Evolutionary conservation across 2,797 vertebrate genomes (phyloP), one percentile per base, ranked within the genome.

Genomic region (Labroides dimidiatus): DNA sequence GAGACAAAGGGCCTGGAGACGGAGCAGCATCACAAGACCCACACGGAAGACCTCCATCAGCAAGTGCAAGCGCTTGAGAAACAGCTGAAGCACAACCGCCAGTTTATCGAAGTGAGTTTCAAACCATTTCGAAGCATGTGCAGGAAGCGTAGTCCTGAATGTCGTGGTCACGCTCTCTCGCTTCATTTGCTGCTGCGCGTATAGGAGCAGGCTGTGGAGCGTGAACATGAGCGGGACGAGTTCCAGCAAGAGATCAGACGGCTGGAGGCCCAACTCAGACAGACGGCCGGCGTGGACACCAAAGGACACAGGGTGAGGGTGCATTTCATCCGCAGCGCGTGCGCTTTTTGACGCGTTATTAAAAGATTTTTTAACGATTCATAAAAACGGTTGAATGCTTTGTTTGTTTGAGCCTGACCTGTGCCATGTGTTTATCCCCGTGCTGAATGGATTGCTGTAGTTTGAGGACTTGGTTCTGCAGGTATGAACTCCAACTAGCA

Each of bases 171-270:
- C 23, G 10, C 0, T 50, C 24, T 64, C 36, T 59, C 12, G 75
- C 41, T 5, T 33, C 4, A 57, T 61, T 69, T 63, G 42, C 69
- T 47, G 2, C 23, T 2, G 3, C 64, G 23, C 37, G 12, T 61
- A 48, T 51, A 99, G 98, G 97, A 97, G 66, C 98, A 99, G 87
- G 96, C 98, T 0, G 87, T 95, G 11, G 98, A 99, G 84, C 90
- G 98, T n/a, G 98, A 99, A 78, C 97, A 98, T 0, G 98, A 99
- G 53, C 93, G 98, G 0, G 98, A 99, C 63, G 98, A 99, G 82
- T 99, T 99, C 81, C 97, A 99, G 88, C 96, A 96, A 84, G 98
- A 99, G 90, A 99, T 99, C 79, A 84, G 84, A 64, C 94, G 94
- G 50, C 82, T 99, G 59, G 97, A 99, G 90, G 92, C 87, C 30